Conservation (phyloP, 1,140 invertebrate species). For the Sipha flava region DNA sequence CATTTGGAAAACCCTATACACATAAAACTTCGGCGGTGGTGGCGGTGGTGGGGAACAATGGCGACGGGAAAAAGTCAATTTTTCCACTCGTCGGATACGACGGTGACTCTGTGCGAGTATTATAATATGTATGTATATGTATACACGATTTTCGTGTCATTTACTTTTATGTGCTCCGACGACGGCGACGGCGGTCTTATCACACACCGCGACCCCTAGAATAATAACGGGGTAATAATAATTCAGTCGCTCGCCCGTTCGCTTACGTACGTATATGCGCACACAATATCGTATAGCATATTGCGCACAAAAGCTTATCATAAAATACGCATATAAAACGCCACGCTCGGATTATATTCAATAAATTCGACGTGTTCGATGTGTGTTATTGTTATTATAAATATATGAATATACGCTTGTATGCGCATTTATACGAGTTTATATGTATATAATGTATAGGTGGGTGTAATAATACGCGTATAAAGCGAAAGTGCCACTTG, state of each 20-base stretch:
- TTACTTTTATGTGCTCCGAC: conserved; percentile 18
- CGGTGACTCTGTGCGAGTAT: neutral
- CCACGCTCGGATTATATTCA: conserved; percentile 23
- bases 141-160: conserved; percentile 31
- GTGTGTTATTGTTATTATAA: neutral
- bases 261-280: neutral
- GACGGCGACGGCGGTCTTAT: conserved; percentile 3
- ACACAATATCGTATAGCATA: neutral
- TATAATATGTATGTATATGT: neutral
- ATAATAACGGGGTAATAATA: conserved; percentile 32
- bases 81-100: conserved; percentile 29
- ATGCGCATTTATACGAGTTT: neutral
- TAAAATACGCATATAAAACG: conserved; percentile 22
- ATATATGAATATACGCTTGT: neutral
- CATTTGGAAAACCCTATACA: neutral
- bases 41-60: neutral
- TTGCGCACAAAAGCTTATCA: conserved; percentile 19
- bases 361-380: conserved; percentile 6
- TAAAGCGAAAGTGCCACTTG: neutral
- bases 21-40: neutral
- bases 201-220: conserved; percentile 26
- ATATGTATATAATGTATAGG: neutral
- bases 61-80: conserved; percentile 30
- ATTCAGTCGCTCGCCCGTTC: neutral
- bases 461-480: neutral